phyloP scores from a whole-genome alignment of 2,797 vertebrate species.

The Cyprinella venusta region DNA sequence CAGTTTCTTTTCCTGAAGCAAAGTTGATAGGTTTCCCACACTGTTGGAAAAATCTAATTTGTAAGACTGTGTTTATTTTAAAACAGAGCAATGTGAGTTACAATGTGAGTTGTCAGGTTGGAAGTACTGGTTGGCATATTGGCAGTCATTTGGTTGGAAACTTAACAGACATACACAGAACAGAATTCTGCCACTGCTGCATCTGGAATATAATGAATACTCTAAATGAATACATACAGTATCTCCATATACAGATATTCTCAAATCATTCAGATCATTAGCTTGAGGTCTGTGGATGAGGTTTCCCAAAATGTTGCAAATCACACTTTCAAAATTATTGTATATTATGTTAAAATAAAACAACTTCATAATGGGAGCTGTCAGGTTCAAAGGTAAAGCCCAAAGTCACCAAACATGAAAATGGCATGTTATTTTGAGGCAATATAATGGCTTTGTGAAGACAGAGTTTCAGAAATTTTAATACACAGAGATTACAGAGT shows the following conservation, averaged over 20 bases:
- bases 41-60: neutral
- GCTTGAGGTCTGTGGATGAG: neutral
- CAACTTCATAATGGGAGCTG: neutral
- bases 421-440: neutral
- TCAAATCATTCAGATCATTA: neutral
- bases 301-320: neutral
- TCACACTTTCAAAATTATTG: neutral
- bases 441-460: neutral
- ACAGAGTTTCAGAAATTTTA: neutral
- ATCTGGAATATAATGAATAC: neutral
- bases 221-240: neutral
- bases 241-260: neutral
- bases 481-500: no score
- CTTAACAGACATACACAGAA: neutral
- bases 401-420: neutral
- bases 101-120: neutral
- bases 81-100: neutral
- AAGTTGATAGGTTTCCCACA: neutral
- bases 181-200: neutral
- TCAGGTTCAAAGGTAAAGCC: neutral
- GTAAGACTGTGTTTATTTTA: constrained; percentile 1
- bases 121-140: neutral
- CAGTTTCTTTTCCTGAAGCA: neutral
- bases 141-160: neutral
- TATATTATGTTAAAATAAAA: constrained; percentile 1